These are phyloP conservation scores for Eumerus sabulonum DNA, from an alignment of 2,888 invertebrate species.

Conservation along the genomic window DNA sequence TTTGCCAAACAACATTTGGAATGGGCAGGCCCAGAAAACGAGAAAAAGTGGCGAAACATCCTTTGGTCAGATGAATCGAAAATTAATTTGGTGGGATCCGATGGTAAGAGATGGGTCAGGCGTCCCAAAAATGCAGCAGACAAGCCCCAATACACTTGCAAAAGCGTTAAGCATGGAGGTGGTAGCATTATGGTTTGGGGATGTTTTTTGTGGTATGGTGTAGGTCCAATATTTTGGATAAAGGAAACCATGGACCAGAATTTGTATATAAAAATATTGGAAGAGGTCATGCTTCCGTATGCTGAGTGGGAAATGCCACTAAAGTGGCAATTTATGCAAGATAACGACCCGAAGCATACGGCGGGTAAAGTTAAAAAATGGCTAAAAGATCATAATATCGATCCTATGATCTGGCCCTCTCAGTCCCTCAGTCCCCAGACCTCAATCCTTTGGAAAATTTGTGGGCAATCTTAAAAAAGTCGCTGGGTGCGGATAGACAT, in stretches of 20 bases:
- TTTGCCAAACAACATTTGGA: no score
- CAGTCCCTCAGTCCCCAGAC: no score
- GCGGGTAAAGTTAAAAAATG: background rate
- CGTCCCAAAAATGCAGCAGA: background rate
- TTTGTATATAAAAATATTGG: constrained; percentile 1
- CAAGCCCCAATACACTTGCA: constrained; percentile 11
- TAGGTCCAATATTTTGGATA: no score
- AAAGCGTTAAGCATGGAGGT: constrained; percentile 13
- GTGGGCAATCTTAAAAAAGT: no score
- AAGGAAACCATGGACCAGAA: background rate
- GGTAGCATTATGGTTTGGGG: constrained; percentile 8
- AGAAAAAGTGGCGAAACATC: background rate
- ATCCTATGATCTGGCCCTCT: no score
- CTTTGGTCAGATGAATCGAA: background rate
- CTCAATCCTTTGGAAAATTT: no score
- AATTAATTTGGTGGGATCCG: background rate
- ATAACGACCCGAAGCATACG: background rate
- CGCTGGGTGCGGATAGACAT: no score
- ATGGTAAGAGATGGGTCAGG: background rate
- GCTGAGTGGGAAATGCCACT: background rate
- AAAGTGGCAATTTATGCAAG: constrained; percentile 4
- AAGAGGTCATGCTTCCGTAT: constrained; percentile 1
- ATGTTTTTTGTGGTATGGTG: no score
- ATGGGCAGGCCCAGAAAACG: background rate
- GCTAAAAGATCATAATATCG: no score